phyloP scores from a whole-genome alignment of 2,888 invertebrate species.

The Augiades crinisus region DNA sequence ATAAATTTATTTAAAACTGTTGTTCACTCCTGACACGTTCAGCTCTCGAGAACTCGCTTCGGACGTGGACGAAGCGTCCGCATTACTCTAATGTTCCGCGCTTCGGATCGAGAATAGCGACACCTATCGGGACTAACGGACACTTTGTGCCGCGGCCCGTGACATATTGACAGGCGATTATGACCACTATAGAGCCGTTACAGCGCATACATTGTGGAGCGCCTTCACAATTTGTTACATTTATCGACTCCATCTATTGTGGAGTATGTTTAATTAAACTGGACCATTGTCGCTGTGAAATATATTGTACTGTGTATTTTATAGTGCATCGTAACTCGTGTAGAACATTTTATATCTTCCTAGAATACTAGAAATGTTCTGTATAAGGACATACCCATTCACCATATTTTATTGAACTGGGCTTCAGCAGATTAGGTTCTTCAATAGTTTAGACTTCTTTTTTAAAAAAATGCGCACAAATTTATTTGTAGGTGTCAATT shows the following conservation, averaged over 20 bases:
- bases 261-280: slow-evolving; percentile 22
- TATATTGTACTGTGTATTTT: slow-evolving; percentile 13
- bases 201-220: slow-evolving; percentile 36
- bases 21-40: slow-evolving; percentile 39
- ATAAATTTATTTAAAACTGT: slow-evolving; percentile 37
- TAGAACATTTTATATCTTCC: background rate
- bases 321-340: background rate
- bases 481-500: too few species aligned
- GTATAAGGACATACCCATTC: too few species aligned
- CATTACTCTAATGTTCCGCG: slow-evolving; percentile 68
- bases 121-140: slow-evolving; percentile 49
- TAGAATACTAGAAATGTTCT: too few species aligned
- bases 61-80: slow-evolving; percentile 61
- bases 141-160: slow-evolving; percentile 50
- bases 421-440: too few species aligned
- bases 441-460: too few species aligned
- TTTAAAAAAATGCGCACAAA: too few species aligned
- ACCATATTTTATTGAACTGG: too few species aligned
- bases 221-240: slow-evolving; percentile 50
- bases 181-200: slow-evolving; percentile 51
- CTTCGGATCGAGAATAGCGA: slow-evolving; percentile 61
- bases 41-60: slow-evolving; percentile 53
- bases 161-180: slow-evolving; percentile 63
- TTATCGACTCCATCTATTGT: slow-evolving; percentile 49
- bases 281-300: slow-evolving; percentile 18